Conservation (phyloP, 2,888 invertebrate species). For the Elysia crispata region DNA sequence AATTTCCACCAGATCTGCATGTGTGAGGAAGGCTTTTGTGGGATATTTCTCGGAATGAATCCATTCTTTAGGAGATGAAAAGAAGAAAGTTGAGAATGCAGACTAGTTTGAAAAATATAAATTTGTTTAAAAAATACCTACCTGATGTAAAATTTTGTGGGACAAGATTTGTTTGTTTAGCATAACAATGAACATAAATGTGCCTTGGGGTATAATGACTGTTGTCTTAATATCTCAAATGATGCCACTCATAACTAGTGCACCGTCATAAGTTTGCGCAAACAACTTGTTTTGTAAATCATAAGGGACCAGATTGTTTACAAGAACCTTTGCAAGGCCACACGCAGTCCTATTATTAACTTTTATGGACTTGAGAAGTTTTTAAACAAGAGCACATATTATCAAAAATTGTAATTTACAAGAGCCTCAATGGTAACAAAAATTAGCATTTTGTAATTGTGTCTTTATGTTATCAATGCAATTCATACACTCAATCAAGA, state of each 20-base stretch:
- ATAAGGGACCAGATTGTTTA: background rate
- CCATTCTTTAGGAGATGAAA: slow-evolving; percentile 1
- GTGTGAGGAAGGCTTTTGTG: background rate
- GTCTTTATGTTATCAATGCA: background rate
- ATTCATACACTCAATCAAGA: background rate
- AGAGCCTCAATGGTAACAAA: too few species aligned
- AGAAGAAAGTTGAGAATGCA: background rate
- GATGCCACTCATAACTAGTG: background rate
- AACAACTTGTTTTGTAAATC: background rate
- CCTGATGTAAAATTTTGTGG: background rate
- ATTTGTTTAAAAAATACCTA: background rate
- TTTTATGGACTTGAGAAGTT: background rate
- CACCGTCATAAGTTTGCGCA: background rate
- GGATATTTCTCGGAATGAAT: background rate
- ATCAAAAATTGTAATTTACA: background rate
- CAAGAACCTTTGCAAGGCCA: background rate
- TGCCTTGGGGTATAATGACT: background rate
- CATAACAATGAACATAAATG: background rate
- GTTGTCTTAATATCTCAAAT: background rate
- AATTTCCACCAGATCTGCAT: background rate
- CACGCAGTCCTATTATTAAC: background rate
- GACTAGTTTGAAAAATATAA: background rate
- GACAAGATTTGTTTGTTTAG: background rate
- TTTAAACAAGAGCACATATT: background rate
- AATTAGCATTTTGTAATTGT: too few species aligned